A percentile compares a stretch with the other conserved stretches of the same genome.
Conservation (phyloP, 2,888 invertebrate genomes). For the Pristionchus exspectatus region DNA sequence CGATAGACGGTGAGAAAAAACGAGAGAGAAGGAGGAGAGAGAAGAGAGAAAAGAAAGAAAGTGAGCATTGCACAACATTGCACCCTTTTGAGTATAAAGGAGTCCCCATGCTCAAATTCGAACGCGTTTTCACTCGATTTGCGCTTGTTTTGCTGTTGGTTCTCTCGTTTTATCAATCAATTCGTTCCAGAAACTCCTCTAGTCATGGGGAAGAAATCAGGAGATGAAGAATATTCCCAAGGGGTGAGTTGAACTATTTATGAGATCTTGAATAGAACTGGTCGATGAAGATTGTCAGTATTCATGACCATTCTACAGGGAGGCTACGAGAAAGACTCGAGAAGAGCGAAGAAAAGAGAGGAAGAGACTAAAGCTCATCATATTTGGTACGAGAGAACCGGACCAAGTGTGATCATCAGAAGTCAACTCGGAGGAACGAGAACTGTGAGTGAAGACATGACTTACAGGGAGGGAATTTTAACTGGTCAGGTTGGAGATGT, state of each 20-base stretch:
- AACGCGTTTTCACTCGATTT: conserved; percentile 24
- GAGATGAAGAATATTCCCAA: conserved; percentile 4
- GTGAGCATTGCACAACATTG: conserved; percentile 31
- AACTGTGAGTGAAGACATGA: background rate
- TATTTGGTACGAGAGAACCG: conserved; percentile 15
- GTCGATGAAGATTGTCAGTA: background rate
- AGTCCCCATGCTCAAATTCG: background rate
- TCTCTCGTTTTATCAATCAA: background rate
- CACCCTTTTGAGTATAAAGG: conserved; percentile 33
- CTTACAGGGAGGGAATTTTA: background rate
- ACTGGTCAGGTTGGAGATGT: too few relatives aligned
- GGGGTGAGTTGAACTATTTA: background rate
- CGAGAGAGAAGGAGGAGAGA: background rate
- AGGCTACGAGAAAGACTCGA: background rate
- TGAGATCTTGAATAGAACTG: background rate
- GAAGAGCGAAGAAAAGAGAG: conserved; percentile 24
- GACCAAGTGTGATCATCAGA: conserved; percentile 31
- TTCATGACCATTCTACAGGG: background rate
- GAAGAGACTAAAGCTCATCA: background rate
- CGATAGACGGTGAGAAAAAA: background rate
- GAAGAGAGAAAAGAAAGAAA: background rate
- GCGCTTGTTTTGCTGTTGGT: background rate
- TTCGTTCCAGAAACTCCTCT: background rate
- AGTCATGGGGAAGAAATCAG: conserved; percentile 12
- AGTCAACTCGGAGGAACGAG: conserved; percentile 26